Conservation (phyloP, 2,888 invertebrate genomes). For the Schrankia costaestrigalis region DNA sequence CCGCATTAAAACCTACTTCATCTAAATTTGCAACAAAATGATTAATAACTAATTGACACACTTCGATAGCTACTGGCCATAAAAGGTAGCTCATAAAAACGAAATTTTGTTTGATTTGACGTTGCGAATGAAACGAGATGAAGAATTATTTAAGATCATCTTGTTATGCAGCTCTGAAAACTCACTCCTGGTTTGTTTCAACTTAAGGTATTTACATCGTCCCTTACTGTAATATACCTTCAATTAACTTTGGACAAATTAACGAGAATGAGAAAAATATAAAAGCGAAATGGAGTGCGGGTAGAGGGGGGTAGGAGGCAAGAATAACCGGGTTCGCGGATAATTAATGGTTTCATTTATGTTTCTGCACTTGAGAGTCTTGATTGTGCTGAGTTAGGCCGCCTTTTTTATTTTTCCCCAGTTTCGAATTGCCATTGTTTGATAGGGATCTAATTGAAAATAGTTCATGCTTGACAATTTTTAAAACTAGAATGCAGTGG, state of each 20-base stretch:
- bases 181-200: slow-evolving; percentile 44
- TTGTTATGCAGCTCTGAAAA: slow-evolving; percentile 46
- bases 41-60: background rate
- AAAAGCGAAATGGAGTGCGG: slow-evolving; percentile 45
- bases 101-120: slow-evolving; percentile 28
- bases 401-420: slow-evolving; percentile 61
- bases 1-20: slow-evolving; percentile 17
- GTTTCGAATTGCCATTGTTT: slow-evolving; percentile 72
- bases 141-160: slow-evolving; percentile 47
- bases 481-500: slow-evolving; percentile 18
- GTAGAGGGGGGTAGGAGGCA: slow-evolving; percentile 46
- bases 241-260: slow-evolving; percentile 72
- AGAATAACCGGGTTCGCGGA: slow-evolving; percentile 73
- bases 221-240: slow-evolving; percentile 57
- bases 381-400: slow-evolving; percentile 72
- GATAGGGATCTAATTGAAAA: slow-evolving; percentile 60
- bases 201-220: slow-evolving; percentile 54
- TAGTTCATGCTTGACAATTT: slow-evolving; percentile 51
- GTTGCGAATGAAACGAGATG: slow-evolving; percentile 35
- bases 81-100: slow-evolving; percentile 24
- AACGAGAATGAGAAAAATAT: slow-evolving; percentile 65
- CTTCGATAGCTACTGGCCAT: slow-evolving; percentile 7
- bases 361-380: slow-evolving; percentile 77
- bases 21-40: slow-evolving; percentile 8
- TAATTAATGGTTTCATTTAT: slow-evolving; percentile 81